phyloP scores from a whole-genome alignment of 2,888 invertebrate species.

The Diogma glabrata region DNA sequence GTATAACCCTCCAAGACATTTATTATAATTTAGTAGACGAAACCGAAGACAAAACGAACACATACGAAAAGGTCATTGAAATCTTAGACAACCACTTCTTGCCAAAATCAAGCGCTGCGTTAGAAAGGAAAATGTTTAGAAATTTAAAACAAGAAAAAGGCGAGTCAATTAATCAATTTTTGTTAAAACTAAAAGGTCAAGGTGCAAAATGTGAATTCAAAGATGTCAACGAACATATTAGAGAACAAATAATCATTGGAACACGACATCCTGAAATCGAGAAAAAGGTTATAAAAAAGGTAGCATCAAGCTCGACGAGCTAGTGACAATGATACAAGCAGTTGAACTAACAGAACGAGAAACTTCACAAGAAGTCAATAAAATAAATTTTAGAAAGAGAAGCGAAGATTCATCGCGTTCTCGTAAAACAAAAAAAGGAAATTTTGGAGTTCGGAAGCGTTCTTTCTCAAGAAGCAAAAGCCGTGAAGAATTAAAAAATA shows the following conservation, averaged over 20 bases:
- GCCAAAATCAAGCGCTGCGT: not conserved
- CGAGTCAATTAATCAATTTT: conserved; percentile 24
- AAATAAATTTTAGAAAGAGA: not conserved
- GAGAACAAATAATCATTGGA: not conserved
- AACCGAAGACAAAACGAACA: not conserved
- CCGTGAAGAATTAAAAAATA: not conserved
- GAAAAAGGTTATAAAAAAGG: not conserved
- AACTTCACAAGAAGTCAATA: not conserved
- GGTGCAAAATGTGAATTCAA: conserved; percentile 5
- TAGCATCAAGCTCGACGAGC: not conserved
- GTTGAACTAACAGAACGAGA: not conserved
- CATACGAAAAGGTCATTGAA: conserved; percentile 2
- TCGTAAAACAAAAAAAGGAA: conserved; percentile 1
- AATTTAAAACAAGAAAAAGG: conserved; percentile 21
- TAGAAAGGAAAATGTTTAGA: conserved; percentile 23
- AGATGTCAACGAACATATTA: not conserved
- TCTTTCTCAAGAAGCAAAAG: not conserved
- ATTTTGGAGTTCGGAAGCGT: not conserved
- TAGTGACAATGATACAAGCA: not conserved
- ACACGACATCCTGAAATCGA: not conserved
- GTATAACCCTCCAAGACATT: not conserved
- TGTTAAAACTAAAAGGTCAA: conserved; percentile 17
- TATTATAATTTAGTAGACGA: not conserved
- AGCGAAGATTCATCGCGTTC: not conserved
- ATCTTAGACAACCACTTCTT: conserved; percentile 1